These are phyloP conservation scores for Sardinella longiceps DNA, from an alignment of 2,797 vertebrate species.

Conservation along the genomic window DNA sequence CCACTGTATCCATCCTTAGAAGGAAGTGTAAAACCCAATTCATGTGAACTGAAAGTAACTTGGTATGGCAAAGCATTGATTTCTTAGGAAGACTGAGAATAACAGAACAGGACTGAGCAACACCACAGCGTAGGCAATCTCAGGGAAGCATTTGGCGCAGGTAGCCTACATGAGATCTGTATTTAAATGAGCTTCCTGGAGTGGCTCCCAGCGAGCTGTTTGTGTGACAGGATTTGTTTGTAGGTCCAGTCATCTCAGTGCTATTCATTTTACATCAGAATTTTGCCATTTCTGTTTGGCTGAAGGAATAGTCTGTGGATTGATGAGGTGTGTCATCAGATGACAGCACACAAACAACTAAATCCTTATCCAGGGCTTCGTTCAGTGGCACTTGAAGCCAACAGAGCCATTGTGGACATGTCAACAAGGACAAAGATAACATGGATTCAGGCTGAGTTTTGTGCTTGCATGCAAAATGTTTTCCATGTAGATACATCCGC, in stretches of 20 bases:
- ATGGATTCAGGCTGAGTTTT: neutral
- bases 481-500: neutral
- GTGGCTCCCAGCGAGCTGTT: neutral
- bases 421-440: neutral
- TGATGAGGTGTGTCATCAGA: neutral
- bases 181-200: neutral
- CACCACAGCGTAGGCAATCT: neutral
- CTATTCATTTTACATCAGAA: neutral
- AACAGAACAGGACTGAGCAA: neutral
- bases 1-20: neutral
- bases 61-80: neutral
- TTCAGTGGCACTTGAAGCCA: neutral
- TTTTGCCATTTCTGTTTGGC: neutral
- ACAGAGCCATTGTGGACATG: neutral
- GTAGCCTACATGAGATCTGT: neutral
- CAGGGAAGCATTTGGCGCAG: slow-evolving; percentile 1
- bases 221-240: neutral
- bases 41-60: neutral
- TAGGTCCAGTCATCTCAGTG: neutral
- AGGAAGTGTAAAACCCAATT: neutral
- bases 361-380: neutral
- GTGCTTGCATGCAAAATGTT: neutral
- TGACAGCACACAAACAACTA: neutral
- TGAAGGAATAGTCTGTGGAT: neutral
- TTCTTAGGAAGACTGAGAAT: neutral